Base-by-base conservation (phyloP, 2,113 vertebrate genomes). In the Syngnathus scovelli region DNA sequence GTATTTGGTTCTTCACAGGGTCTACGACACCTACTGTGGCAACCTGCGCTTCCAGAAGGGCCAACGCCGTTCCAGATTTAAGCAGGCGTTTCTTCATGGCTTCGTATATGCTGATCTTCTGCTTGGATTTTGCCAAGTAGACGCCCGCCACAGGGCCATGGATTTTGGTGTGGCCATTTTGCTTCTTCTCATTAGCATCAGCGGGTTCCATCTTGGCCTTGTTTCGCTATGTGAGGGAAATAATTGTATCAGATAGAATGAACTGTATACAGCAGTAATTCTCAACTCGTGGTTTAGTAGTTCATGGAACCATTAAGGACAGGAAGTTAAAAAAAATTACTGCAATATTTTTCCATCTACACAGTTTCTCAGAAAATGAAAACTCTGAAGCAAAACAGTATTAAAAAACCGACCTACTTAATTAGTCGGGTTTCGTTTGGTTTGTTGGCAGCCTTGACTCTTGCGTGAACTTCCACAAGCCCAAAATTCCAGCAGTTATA, bases 61-160 rank as follows among this genome's bases (percentile, higher is more conserved):
- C 94, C 0, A 96, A 91, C 0, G 94, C 94, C 0, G 95, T 97
- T 72, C 93, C 95, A 0, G 93, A 92, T n/a, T 93, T 90, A 51
- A 98, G 92, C 64, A 98, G 89, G 5, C 92, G 78, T 64, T 94
- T 96, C 80, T 96, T 98, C 93, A 97, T 94, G 72, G 95, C 96
- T 78, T 96, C 92, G 81, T 97, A 98, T 46, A 98, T 93, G 0
- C 94, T 93, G 0, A 94, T 85, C 41, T 93, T 92, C 83, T 95
- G 91, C 77, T 95, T 94, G 2, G 92, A 90, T 49, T 91, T 90
- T 16, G 95, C 94, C n/a, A 97, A 90, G 0, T 93, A 91, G 61
- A 98, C 92, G 0, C 95, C 95, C 0, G 94, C 94, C 0, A 98
- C 94, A 61, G 85, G 83, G 18, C 75, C 66, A 1, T 38, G 70